Base-by-base conservation (phyloP, 2,797 vertebrate genomes). In the Sebastes glaucus region DNA sequence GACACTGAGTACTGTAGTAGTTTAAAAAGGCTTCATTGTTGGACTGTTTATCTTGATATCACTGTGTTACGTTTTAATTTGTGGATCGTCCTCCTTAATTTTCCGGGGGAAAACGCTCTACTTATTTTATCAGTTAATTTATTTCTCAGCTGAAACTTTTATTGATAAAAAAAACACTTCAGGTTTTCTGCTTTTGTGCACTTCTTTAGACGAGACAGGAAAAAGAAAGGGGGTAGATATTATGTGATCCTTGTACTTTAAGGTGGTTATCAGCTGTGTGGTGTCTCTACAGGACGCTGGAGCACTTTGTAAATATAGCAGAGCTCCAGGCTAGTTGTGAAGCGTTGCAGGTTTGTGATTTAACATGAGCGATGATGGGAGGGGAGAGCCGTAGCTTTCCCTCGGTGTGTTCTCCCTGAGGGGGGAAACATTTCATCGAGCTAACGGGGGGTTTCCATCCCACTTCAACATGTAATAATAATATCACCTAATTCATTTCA, bases 51-150 rank as follows among this genome's bases (percentile, higher is more conserved):
- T 23, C 49, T 28, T 33, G 22, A 49, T 16, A 35, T 20, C 56
- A 72, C 72, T 77, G 56, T 71, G 42, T 65, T 22, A 10, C 16
- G 60, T 70, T 84, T 74, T 86, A 52, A 82, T 78, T 76, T 62
- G 66, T 66, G 77, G 69, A 85, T 76, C 27, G 81, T 90, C 86
- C 82, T 90, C 80, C 86, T 86, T 46, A 28, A 46, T 72, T 84
- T 72, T 66, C 13, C 16, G 18, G 53, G 2, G 7, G 3, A 67
- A 69, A 56, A 10, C 28, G 7, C 35, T 53, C 27, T 30, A 23
- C 35, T 49, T 49, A 57, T 53, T 53, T 53, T 53, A 53, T 53
- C 16, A n/a, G 32, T 75, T 55, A 6, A 30, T 73, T 22, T 6
- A 62, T 42, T 23, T 78, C 14, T 22, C 56, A 14, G 49, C 49